Percentiles rank a stretch among this genome's conserved stretches.
Evolutionary conservation across 2,888 invertebrate genomes (phyloP).

Genomic region (Gastrophysa polygoni): DNA sequence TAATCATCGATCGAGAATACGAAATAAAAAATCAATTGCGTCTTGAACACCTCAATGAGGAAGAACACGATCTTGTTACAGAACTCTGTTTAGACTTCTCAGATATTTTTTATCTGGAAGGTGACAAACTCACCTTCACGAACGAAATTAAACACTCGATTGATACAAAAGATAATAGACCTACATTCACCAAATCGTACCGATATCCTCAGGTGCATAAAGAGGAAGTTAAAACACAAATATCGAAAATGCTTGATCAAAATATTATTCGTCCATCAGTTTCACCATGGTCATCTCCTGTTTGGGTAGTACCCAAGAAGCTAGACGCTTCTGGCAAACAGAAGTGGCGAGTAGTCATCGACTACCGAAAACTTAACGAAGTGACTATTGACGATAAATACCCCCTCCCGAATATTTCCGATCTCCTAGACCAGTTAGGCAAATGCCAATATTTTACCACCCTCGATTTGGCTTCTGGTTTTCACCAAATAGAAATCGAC

Average conservation of each 20-base stretch:
- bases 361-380: constrained; percentile 12
- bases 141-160: constrained; percentile 4
- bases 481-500: constrained; percentile 14
- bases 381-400: constrained; percentile 5
- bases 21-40: constrained; percentile 10
- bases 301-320: constrained; percentile 26
- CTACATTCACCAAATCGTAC: constrained; percentile 6
- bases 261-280: too few relatives aligned
- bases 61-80: constrained; percentile 3
- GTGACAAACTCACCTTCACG: constrained; percentile 11
- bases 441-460: constrained; percentile 13
- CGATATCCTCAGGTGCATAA: constrained; percentile 16
- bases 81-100: constrained; percentile 4
- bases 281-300: too few relatives aligned
- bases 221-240: constrained; percentile 19
- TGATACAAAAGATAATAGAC: not conserved
- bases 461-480: constrained; percentile 15
- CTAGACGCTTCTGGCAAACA: constrained; percentile 23
- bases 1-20: not conserved
- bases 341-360: constrained; percentile 12
- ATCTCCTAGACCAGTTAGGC: constrained; percentile 14
- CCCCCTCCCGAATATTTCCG: constrained; percentile 6
- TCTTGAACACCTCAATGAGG: constrained; percentile 7
- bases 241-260: constrained; percentile 23
- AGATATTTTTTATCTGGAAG: constrained; percentile 9